A percentile compares a stretch with the other conserved stretches of the same genome.
phyloP scores from a whole-genome alignment of 2,113 vertebrate species.

The Tretioscincus oriximinensis region DNA sequence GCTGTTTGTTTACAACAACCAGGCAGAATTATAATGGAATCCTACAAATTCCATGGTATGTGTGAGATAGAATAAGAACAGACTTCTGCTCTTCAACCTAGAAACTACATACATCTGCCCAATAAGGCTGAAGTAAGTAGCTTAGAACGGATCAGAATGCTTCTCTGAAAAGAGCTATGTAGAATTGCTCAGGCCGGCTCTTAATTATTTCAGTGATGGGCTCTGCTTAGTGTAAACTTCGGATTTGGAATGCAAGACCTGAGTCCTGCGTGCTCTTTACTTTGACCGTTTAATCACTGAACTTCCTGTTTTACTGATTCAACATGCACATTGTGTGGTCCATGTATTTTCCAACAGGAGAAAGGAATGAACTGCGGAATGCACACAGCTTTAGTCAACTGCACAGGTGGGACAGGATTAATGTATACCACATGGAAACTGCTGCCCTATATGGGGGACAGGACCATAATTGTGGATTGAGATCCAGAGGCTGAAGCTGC shows the following conservation, averaged over 20 bases:
- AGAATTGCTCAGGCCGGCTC: not conserved
- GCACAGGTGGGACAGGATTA: not conserved
- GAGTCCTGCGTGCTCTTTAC: not conserved
- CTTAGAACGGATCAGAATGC: not conserved
- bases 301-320: not conserved
- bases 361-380: not conserved
- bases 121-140: not conserved
- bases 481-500: not conserved
- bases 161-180: not conserved
- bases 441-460: too few species aligned
- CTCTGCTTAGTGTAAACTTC: not conserved
- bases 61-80: not conserved
- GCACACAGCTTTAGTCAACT: not conserved
- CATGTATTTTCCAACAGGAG: not conserved
- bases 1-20: not conserved
- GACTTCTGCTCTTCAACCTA: not conserved
- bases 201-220: not conserved
- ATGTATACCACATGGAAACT: not conserved
- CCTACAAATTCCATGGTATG: not conserved
- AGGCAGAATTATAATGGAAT: not conserved
- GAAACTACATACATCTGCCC: not conserved
- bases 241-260: not conserved
- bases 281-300: not conserved
- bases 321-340: conserved; percentile 5
- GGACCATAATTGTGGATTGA: not conserved